Percentiles rank a stretch among this genome's conserved stretches.
Conservation (phyloP, 2,113 vertebrate genomes). For the Engraulis encrasicolus region DNA sequence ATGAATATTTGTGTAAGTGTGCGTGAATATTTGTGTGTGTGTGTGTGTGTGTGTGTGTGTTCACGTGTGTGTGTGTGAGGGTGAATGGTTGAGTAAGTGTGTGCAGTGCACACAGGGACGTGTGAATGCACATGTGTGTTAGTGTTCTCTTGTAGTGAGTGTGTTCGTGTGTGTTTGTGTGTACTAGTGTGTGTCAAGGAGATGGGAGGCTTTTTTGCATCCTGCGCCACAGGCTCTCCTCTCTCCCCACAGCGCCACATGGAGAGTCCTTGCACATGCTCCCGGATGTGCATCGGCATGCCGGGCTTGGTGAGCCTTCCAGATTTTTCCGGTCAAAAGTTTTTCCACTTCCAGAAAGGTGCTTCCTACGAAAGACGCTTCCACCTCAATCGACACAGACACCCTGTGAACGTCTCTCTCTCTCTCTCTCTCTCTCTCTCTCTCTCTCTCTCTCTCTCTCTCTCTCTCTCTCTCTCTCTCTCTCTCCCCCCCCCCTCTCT, state of each 20-base stretch:
- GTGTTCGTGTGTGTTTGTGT: neutral
- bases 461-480: too few species aligned
- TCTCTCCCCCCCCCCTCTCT: too few species aligned
- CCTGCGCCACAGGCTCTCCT: neutral
- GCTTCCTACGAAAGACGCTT: neutral
- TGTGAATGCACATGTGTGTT: neutral
- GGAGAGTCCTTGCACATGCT: neutral
- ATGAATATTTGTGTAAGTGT: neutral
- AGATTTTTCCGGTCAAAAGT: conserved; percentile 5
- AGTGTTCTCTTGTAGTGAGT: too few species aligned
- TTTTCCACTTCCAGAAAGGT: neutral
- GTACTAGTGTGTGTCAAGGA: neutral
- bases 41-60: neutral
- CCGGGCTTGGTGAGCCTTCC: neutral
- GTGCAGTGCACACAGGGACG: too few species aligned
- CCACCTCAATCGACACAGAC: neutral
- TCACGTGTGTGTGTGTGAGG: too few species aligned
- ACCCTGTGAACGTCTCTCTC: too few species aligned
- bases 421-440: too few species aligned
- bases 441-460: too few species aligned
- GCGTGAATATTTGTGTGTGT: neutral
- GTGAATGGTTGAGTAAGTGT: too few species aligned
- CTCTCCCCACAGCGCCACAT: conserved; percentile 1
- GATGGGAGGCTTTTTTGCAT: neutral
- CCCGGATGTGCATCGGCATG: neutral